Conservation (phyloP, 92 coral and sea anemone genomes). For the Muricea muricata region DNA sequence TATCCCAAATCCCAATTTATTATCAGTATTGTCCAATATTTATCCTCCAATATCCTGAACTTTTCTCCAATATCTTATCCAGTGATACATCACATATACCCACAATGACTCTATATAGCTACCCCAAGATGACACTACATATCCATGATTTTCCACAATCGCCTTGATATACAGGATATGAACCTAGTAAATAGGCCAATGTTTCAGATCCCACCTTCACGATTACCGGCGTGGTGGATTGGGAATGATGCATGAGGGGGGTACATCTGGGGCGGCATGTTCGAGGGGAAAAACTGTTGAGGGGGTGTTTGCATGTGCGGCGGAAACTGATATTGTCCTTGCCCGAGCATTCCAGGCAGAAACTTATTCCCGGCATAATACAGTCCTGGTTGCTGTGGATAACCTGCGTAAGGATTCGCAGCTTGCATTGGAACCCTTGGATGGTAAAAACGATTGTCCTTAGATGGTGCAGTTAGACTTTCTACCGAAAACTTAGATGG, state of each 20-base stretch:
- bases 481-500: constrained; percentile 92
- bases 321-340: constrained; percentile 89
- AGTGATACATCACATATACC: not conserved
- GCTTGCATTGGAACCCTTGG: constrained; percentile 71
- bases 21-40: too few relatives aligned
- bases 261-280: constrained; percentile 88
- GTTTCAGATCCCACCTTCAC: constrained; percentile 26
- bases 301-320: constrained; percentile 80
- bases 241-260: constrained; percentile 87
- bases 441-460: constrained; percentile 68
- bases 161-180: not conserved
- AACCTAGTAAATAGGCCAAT: not conserved
- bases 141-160: not conserved
- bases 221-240: constrained; percentile 90
- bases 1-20: too few relatives aligned
- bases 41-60: not conserved
- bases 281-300: constrained; percentile 89
- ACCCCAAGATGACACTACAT: not conserved
- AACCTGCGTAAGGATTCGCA: constrained; percentile 79
- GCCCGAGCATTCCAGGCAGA: constrained; percentile 86
- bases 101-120: not conserved
- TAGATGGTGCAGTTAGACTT: constrained; percentile 86
- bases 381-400: constrained; percentile 60
- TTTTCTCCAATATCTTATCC: not conserved
- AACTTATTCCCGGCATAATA: constrained; percentile 88